These are phyloP conservation scores for Trissolcus japonicus DNA, from an alignment of 2,888 invertebrate genomes.

Conservation along the genomic window DNA sequence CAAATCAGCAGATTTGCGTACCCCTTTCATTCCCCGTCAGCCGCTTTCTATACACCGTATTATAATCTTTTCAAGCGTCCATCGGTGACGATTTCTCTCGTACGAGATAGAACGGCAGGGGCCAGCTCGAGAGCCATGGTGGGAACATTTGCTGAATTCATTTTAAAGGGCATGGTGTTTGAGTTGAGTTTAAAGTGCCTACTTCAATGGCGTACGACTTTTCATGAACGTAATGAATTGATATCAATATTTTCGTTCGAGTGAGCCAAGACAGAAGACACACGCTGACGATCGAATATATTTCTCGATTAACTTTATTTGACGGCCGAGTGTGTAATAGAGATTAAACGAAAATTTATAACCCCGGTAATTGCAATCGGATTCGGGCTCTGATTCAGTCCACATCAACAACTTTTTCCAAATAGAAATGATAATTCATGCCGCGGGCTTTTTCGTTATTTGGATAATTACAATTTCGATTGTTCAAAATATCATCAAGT, in stretches of 20 bases:
- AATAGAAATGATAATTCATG: too few relatives aligned
- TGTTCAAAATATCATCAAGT: too few relatives aligned
- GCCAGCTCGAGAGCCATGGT: constrained; percentile 13
- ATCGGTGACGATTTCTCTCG: constrained; percentile 44
- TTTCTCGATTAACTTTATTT: neutral
- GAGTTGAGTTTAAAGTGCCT: constrained; percentile 34
- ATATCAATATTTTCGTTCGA: constrained; percentile 35
- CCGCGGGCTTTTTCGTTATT: too few relatives aligned
- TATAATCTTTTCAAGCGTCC: constrained; percentile 64
- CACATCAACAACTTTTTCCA: too few relatives aligned
- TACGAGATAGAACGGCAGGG: constrained; percentile 12
- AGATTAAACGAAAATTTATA: neutral
- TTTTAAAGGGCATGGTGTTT: constrained; percentile 43
- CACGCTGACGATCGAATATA: neutral
- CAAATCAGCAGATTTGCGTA: constrained; percentile 49
- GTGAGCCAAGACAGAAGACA: constrained; percentile 13
- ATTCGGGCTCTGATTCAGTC: too few relatives aligned
- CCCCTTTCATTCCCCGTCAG: constrained; percentile 48
- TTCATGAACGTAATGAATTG: constrained; percentile 24
- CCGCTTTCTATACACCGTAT: constrained; percentile 56
- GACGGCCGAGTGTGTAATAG: neutral
- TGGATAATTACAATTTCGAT: too few relatives aligned
- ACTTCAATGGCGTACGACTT: constrained; percentile 28
- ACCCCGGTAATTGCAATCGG: too few relatives aligned
- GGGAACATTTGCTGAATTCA: constrained; percentile 43